Evolutionary conservation across 30 jellyfish, hydroid and myxozoan species (phyloP), one percentile per base, ranked within the genome.

Genomic region (Hydractinia echinata): DNA sequence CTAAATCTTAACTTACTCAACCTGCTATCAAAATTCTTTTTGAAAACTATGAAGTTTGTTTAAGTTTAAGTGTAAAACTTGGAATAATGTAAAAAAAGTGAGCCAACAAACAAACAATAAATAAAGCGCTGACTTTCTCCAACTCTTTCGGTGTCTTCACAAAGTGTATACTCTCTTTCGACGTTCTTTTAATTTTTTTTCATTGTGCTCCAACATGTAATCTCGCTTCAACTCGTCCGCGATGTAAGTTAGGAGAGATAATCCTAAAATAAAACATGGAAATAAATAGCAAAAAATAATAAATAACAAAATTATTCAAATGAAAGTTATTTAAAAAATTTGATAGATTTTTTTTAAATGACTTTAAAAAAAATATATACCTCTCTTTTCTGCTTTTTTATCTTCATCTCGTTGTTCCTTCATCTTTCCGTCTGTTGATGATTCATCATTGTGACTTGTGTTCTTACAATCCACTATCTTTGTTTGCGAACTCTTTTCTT

Each of bases 121-220:
- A 13, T 64, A n/a, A 64, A 9, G 7, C 74, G 39, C 74, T 61
- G 82, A 87, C 98, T 89, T 92, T 92, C 66, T 92, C 98, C 54
- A 92, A 95, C 66, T 92, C 96, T 76, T 90, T 79, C 21, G 98
- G 98, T 67, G 98, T 92, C 66, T 92, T 83, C 92, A 92, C 88
- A 67, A 92, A 87, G 98, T 92, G 82, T 92, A 92, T n/a, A 92
- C 95, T 53, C 98, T 69, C 49, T 87, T 92, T 76, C 98, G 55
- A 53, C 98, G 81, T 68, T 92, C 98, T 49, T 86, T 74, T 54
- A 92, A 86, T 54, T 92, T 92, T 60, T 92, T 81, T 79, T 92
- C 98, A 76, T 92, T 92, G 51, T 54, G 83, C 54, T 87, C 96
- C 70, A 92, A 69, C 85, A 92, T 19, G 71, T 92, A 87, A 81